phyloP scores from a whole-genome alignment of 2,797 vertebrate genomes.

The Rhynchonycteris naso region DNA sequence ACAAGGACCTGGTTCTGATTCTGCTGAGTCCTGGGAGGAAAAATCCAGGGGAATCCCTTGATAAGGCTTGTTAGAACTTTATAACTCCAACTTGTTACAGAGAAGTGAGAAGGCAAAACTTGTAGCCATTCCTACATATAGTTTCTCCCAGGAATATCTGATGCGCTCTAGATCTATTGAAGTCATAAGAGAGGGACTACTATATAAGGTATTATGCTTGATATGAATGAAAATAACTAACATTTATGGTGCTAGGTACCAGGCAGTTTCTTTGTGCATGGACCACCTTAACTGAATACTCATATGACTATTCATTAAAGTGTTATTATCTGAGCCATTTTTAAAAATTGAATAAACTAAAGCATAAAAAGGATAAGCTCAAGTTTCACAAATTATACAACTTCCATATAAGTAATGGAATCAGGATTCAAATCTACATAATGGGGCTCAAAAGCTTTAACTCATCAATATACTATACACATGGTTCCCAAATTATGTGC shows the following conservation, averaged over 20 bases:
- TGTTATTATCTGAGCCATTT: not conserved
- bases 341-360: not conserved
- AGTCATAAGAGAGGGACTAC: not conserved
- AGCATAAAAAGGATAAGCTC: not conserved
- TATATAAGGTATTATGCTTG: not conserved
- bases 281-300: not conserved
- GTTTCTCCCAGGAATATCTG: not conserved
- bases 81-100: not conserved
- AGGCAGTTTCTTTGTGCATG: not conserved
- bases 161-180: not conserved
- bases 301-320: not conserved
- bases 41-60: not conserved
- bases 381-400: fast-evolving
- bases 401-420: not conserved
- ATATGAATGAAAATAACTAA: not conserved
- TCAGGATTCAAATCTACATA: not conserved
- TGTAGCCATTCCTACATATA: not conserved
- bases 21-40: conserved; percentile 23
- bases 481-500: not conserved
- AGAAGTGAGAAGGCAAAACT: not conserved
- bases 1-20: conserved; percentile 75
- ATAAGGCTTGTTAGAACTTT: not conserved
- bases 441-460: not conserved
- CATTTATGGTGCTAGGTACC: not conserved
- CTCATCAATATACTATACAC: not conserved